phyloP scores from a whole-genome alignment of 30 jellyfish, hydroid and myxozoan genomes.

The Pelagia noctiluca region DNA sequence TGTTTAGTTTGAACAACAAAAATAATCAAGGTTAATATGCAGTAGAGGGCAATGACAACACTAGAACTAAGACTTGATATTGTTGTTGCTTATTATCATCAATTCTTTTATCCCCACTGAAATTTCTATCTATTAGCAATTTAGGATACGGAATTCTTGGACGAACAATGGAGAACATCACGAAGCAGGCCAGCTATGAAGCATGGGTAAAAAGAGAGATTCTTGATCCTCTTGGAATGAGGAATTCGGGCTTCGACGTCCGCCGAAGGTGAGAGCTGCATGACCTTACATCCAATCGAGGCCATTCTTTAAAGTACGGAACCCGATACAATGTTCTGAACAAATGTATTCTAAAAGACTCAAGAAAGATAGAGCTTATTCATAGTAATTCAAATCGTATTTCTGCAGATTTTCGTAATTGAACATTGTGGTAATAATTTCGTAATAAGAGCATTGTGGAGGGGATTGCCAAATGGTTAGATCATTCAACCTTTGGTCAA shows the following conservation, averaged over 20 bases:
- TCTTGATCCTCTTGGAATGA: constrained; percentile 72
- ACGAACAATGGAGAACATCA: constrained; percentile 58
- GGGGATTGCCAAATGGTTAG: too few species aligned
- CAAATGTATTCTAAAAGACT: background rate
- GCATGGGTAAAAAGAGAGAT: constrained; percentile 62
- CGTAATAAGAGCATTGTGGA: background rate
- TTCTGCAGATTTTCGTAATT: background rate
- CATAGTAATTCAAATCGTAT: background rate
- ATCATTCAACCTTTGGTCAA: too few species aligned
- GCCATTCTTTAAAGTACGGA: too few species aligned
- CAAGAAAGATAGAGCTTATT: background rate
- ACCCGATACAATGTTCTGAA: background rate
- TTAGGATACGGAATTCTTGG: constrained; percentile 89
- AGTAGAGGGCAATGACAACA: too few species aligned
- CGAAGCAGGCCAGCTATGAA: constrained; percentile 56
- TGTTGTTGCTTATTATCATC: too few species aligned
- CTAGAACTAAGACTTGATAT: too few species aligned
- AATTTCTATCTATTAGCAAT: constrained; percentile 54
- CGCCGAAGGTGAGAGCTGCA: constrained; percentile 63
- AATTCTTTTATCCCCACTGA: background rate
- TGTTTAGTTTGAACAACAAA: too few species aligned
- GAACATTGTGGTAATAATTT: too few species aligned
- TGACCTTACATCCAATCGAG: too few species aligned
- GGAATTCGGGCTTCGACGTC: constrained; percentile 66
- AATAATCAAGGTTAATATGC: too few species aligned